Conservation (phyloP, 2,888 invertebrate species). For the Hipparchia sbordonii region DNA sequence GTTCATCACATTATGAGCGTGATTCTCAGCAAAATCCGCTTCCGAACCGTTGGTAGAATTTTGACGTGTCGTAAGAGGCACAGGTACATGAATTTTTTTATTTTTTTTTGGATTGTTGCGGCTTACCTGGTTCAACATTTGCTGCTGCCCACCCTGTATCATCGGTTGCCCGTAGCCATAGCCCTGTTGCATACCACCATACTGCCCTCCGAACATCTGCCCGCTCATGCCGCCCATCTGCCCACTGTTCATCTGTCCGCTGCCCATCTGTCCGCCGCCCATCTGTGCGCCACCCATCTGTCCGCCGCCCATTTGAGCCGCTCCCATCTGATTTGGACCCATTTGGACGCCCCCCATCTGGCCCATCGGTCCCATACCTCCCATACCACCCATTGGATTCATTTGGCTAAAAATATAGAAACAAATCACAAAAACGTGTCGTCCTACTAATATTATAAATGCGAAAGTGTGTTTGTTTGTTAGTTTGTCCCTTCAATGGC, state of each 20-base stretch:
- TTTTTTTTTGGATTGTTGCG: too few relatives aligned
- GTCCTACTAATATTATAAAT: too few relatives aligned
- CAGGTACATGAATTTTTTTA: too few relatives aligned
- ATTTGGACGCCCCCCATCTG: slow-evolving; percentile 64
- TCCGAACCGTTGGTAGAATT: too few relatives aligned
- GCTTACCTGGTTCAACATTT: slow-evolving; percentile 79
- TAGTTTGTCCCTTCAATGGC: too few relatives aligned
- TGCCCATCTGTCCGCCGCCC: slow-evolving; percentile 66
- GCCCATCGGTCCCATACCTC: slow-evolving; percentile 73
- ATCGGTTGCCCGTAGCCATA: slow-evolving; percentile 76
- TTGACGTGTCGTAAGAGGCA: too few relatives aligned
- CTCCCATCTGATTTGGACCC: slow-evolving; percentile 70
- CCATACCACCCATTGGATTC: slow-evolving; percentile 74
- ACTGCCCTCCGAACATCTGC: slow-evolving; percentile 84
- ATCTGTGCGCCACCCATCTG: slow-evolving; percentile 69
- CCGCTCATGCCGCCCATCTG: slow-evolving; percentile 77
- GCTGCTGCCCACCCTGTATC: slow-evolving; percentile 80
- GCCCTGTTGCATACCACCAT: slow-evolving; percentile 84
- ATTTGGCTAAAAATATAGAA: slow-evolving; percentile 63
- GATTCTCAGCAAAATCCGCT: too few relatives aligned
- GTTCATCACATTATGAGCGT: too few relatives aligned
- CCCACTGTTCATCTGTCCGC: slow-evolving; percentile 63
- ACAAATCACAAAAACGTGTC: background rate
- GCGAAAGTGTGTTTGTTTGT: too few relatives aligned
- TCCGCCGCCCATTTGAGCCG: slow-evolving; percentile 64